phyloP scores from a whole-genome alignment of 2,797 vertebrate genomes.

The Propithecus perrieri region DNA sequence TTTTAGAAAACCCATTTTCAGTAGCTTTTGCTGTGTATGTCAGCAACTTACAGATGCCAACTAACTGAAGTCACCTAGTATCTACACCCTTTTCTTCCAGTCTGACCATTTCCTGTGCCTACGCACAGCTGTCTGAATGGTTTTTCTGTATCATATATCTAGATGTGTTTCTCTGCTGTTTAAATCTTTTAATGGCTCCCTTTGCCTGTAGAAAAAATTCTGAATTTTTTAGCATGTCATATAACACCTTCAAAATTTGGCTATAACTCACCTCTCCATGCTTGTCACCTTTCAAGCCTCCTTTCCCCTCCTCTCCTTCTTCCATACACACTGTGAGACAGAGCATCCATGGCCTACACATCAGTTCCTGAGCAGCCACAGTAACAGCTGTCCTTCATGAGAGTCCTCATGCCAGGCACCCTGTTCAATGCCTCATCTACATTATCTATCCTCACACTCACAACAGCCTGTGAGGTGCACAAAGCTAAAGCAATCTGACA shows the following conservation, averaged over 20 bases:
- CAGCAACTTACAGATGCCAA: background rate
- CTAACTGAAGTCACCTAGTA: background rate
- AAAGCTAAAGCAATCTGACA: background rate
- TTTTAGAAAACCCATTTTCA: background rate
- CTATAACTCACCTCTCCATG: background rate
- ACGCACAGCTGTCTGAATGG: background rate
- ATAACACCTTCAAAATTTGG: background rate
- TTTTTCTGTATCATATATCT: background rate
- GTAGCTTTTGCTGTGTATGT: background rate
- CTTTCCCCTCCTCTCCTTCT: background rate
- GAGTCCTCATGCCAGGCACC: background rate
- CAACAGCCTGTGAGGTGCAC: background rate
- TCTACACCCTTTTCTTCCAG: background rate
- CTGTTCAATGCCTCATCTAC: background rate
- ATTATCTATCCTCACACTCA: background rate
- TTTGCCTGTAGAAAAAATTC: background rate
- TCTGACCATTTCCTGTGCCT: background rate
- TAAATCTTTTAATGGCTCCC: background rate
- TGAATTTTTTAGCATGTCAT: background rate
- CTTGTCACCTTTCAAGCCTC: background rate
- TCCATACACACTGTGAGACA: background rate
- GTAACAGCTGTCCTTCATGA: background rate
- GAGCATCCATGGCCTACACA: background rate
- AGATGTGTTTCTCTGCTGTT: background rate
- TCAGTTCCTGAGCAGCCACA: background rate